phyloP scores from a whole-genome alignment of 2,888 invertebrate genomes.

The Dioctria linearis region DNA sequence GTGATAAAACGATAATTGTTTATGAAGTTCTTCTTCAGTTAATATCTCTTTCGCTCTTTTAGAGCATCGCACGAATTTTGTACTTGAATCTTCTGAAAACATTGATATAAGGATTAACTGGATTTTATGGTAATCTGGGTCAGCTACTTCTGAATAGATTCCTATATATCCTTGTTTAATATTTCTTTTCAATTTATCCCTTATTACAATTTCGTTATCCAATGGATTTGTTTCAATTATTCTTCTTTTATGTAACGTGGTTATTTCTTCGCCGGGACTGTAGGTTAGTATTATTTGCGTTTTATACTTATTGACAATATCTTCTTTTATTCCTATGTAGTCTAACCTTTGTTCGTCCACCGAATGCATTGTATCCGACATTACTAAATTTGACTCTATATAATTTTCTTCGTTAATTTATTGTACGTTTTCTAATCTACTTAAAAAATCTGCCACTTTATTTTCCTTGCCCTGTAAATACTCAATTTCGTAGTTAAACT shows the following conservation, averaged over 20 bases:
- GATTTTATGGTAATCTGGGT: too few species aligned
- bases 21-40: slow-evolving; percentile 10
- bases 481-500: slow-evolving; percentile 57
- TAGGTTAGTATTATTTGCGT: slow-evolving; percentile 58
- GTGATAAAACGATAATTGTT: neutral
- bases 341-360: slow-evolving; percentile 56
- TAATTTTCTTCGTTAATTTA: slow-evolving; percentile 44
- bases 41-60: slow-evolving; percentile 2
- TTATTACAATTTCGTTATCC: too few species aligned
- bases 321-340: slow-evolving; percentile 56
- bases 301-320: slow-evolving; percentile 58
- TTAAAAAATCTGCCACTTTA: slow-evolving; percentile 58
- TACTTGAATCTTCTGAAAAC: too few species aligned
- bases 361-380: slow-evolving; percentile 54
- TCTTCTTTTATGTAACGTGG: too few species aligned
- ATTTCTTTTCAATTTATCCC: too few species aligned
- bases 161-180: too few species aligned
- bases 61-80: too few species aligned
- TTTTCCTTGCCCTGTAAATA: slow-evolving; percentile 57
- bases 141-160: too few species aligned
- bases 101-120: too few species aligned
- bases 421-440: slow-evolving; percentile 52
- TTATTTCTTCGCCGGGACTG: slow-evolving; percentile 23
- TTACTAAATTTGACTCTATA: slow-evolving; percentile 53
- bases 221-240: too few species aligned